A percentile compares a stretch with the other conserved stretches of the same genome.
These are phyloP conservation scores for Chalcis sispes DNA, from an alignment of 2,888 invertebrate species.

Conservation along the genomic window DNA sequence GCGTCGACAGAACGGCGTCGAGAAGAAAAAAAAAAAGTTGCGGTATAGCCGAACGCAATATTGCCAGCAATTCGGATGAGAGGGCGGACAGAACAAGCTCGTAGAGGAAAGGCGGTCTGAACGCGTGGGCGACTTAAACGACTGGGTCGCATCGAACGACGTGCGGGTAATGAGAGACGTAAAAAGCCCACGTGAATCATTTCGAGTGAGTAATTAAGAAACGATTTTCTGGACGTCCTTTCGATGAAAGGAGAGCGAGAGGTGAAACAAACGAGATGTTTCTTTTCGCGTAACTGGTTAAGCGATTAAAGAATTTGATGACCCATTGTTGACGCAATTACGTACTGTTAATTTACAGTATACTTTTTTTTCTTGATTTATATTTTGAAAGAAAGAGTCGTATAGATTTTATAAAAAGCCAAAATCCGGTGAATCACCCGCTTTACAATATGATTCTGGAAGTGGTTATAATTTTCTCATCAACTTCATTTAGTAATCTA, in stretches of 20 bases:
- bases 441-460: background rate
- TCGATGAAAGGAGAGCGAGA: background rate
- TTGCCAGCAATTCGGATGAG: constrained; percentile 48
- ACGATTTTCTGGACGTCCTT: background rate
- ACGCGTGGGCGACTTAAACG: constrained; percentile 31
- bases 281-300: background rate
- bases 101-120: no score
- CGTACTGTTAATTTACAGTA: background rate
- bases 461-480: no score
- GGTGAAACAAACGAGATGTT: background rate
- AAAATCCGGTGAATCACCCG: background rate
- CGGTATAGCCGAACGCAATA: constrained; percentile 24
- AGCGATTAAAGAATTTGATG: constrained; percentile 5
- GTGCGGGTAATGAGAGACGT: constrained; percentile 34
- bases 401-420: background rate
- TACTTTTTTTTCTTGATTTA: constrained; percentile 3
- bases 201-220: constrained; percentile 24
- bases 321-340: constrained; percentile 5
- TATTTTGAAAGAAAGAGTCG: background rate
- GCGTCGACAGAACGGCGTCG: constrained; percentile 39
- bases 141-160: constrained; percentile 17
- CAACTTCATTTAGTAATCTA: no score
- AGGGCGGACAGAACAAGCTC: constrained; percentile 31
- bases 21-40: constrained; percentile 36
- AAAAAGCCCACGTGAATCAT: constrained; percentile 20